phyloP scores from a whole-genome alignment of 2,113 vertebrate species.

The Calidris pugnax region DNA sequence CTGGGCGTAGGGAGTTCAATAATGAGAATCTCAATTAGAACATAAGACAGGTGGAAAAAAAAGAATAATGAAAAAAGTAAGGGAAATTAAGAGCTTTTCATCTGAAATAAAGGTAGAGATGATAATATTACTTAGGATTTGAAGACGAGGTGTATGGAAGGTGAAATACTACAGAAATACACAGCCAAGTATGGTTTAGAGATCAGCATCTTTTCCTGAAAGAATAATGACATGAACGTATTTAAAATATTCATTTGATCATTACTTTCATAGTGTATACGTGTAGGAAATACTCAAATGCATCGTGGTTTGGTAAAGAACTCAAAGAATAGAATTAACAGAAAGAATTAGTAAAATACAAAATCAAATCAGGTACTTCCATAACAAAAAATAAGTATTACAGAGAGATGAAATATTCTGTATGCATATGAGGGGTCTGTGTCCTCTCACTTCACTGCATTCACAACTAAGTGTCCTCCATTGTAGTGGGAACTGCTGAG shows the following conservation, averaged over 20 bases:
- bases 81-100: neutral
- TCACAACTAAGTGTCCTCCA: neutral
- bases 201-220: neutral
- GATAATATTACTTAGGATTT: neutral
- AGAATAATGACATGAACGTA: neutral
- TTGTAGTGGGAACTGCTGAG: neutral
- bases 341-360: neutral
- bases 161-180: neutral
- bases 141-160: neutral
- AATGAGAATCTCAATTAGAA: neutral
- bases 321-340: neutral
- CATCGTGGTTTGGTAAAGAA: neutral
- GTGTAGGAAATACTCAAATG: neutral
- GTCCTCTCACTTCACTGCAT: neutral
- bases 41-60: neutral
- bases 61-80: neutral
- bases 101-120: neutral
- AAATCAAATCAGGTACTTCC: neutral
- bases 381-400: neutral
- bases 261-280: neutral
- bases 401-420: neutral
- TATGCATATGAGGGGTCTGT: neutral
- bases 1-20: neutral
- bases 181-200: neutral
- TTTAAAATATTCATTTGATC: neutral